Percentiles rank a stretch among this genome's conserved stretches.
These are phyloP conservation scores for Spodoptera litura DNA, from an alignment of 1,140 invertebrate species.

Conservation along the genomic window DNA sequence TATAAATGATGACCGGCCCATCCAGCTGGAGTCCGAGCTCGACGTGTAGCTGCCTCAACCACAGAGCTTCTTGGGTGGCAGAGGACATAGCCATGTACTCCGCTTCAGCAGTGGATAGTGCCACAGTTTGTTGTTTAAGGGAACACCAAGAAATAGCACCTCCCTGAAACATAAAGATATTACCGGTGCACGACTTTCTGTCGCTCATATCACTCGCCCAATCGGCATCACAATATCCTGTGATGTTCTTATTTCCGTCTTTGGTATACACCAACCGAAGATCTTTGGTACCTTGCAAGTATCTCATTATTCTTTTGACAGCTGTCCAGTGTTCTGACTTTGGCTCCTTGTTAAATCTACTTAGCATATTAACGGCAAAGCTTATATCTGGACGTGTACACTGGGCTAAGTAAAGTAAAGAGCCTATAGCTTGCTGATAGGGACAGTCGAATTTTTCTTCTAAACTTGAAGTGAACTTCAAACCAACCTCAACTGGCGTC, in stretches of 20 bases:
- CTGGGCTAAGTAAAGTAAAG: slow-evolving; percentile 57
- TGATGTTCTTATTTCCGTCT: slow-evolving; percentile 49
- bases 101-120: slow-evolving; percentile 53
- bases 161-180: slow-evolving; percentile 53
- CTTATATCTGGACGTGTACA: slow-evolving; percentile 59
- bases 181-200: slow-evolving; percentile 51
- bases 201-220: slow-evolving; percentile 49
- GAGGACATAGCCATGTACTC: slow-evolving; percentile 51
- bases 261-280: slow-evolving; percentile 49
- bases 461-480: slow-evolving; percentile 48
- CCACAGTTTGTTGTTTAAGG: slow-evolving; percentile 49
- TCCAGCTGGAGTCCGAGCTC: slow-evolving; percentile 29
- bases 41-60: slow-evolving; percentile 35
- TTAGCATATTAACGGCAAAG: slow-evolving; percentile 58
- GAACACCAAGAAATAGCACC: slow-evolving; percentile 50
- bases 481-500: slow-evolving; percentile 56
- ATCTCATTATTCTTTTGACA: slow-evolving; percentile 58
- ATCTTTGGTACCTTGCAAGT: slow-evolving; percentile 55
- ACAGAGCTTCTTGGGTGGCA: slow-evolving; percentile 49
- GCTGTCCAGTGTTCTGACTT: slow-evolving; percentile 54
- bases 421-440: slow-evolving; percentile 57
- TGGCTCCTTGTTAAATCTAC: slow-evolving; percentile 55
- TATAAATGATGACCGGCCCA: slow-evolving; percentile 40
- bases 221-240: slow-evolving; percentile 56
- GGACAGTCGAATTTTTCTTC: slow-evolving; percentile 48